Evolutionary conservation across 2,797 vertebrate genomes (phyloP), one percentile per base, ranked within the genome.

Genomic region (Hippoglossus hippoglossus): DNA sequence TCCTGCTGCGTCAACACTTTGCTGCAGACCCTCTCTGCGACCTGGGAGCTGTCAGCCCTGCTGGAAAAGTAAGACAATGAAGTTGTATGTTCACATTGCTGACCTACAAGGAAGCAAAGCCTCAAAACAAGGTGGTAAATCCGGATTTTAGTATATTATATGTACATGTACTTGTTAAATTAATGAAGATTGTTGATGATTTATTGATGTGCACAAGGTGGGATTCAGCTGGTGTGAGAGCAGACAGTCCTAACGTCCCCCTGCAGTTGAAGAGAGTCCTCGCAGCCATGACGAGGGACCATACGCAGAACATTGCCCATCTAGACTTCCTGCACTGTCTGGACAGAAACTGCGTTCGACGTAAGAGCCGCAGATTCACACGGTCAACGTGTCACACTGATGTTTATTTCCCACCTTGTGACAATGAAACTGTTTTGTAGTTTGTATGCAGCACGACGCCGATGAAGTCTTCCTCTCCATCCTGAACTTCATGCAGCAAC

Each of bases 401-500:
- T 39, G 22, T 74, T 65, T 47, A 54, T 11, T 39, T 54, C 13
- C 36, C 54, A 36, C 0, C 24, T 18, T 19, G 28, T 80, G 41
- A 61, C 39, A 3, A 24, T 77, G 36, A 63, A 25, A 5, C 12
- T 71, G 26, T 57, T 3, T 81, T 71, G n/a, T 75, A 95, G 94
- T 88, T 4, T 2, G 1, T 3, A 12, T 7, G 13, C 87, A 93
- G 74, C 94, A 94, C 0, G 94, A 95, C 9, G 94, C 93, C 0
- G 91, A 93, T 5, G 94, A 95, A 82, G 92, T 95, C n/a, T 94
- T 95, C 67, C 90, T 93, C 80, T 64, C 53, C 34, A 87, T 95
- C 49, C 84, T 94, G 28, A 84, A 93, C 87, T 58, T 91, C 6
- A 71, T 90, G 2, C 82, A 90, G 2, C 76, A 85, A 72, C 94